A percentile compares a stretch with the other conserved stretches of the same genome.
phyloP scores from a whole-genome alignment of 2,888 invertebrate genomes.

The Folsomia manolachei region DNA sequence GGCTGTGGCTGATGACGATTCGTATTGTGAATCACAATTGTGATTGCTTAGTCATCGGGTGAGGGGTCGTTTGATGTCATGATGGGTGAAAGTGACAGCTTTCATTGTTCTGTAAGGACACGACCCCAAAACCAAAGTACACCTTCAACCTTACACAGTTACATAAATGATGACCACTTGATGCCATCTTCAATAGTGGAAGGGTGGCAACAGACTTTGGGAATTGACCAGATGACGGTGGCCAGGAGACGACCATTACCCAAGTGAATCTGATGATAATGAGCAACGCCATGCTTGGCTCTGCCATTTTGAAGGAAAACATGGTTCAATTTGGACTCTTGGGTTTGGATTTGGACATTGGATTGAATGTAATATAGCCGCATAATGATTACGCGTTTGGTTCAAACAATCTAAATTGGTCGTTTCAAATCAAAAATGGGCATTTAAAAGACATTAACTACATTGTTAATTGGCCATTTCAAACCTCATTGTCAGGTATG shows the following conservation, averaged over 20 bases:
- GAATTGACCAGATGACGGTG: neutral
- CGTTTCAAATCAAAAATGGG: neutral
- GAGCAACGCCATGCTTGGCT: neutral
- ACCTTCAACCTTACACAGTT: no score
- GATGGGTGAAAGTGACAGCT: conserved; percentile 1
- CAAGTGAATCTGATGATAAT: neutral
- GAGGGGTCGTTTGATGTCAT: no score
- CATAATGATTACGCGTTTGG: no score
- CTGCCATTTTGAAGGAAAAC: no score
- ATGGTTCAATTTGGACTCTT: no score
- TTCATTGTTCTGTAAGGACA: neutral
- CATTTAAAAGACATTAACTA: no score
- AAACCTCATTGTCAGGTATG: neutral
- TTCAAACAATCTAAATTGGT: neutral
- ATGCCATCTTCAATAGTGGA: neutral
- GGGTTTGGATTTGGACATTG: no score
- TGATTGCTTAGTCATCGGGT: no score
- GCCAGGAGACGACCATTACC: neutral
- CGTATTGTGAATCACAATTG: no score
- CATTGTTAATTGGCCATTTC: neutral
- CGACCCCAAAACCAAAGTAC: neutral
- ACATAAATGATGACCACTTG: neutral
- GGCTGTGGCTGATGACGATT: no score
- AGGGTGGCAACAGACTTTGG: neutral
- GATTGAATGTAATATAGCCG: no score